These are phyloP conservation scores for Hesperia comma DNA, from an alignment of 2,888 invertebrate genomes.

Conservation along the genomic window DNA sequence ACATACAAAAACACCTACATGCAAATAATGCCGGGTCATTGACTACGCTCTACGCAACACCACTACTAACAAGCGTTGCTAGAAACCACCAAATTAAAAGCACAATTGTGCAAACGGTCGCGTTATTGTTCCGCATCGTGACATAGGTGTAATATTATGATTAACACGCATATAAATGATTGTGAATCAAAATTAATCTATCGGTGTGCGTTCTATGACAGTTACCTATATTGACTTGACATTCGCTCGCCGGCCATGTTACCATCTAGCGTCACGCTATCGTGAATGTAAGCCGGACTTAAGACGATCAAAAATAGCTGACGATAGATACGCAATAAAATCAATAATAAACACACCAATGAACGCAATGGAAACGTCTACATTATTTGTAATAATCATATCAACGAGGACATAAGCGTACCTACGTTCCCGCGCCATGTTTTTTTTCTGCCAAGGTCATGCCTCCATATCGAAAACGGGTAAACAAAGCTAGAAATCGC, in stretches of 20 bases:
- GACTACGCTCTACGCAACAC: conserved; percentile 61
- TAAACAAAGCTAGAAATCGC: conserved; percentile 73
- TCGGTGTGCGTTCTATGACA: conserved; percentile 56
- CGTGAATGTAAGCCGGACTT: conserved; percentile 63
- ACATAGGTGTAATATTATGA: conserved; percentile 47
- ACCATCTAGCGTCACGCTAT: conserved; percentile 79
- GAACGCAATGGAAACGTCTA: conserved; percentile 45
- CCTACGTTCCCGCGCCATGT: conserved; percentile 81
- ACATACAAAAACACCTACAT: conserved; percentile 66
- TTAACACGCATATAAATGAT: conserved; percentile 31
- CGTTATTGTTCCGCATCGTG: conserved; percentile 38
- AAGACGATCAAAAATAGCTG: conserved; percentile 65
- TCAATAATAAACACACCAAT: conserved; percentile 56
- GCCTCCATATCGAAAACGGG: conserved; percentile 74
- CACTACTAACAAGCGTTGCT: conserved; percentile 23
- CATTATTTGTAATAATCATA: conserved; percentile 55
- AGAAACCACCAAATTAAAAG: conserved; percentile 56
- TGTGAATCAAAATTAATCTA: conserved; percentile 45
- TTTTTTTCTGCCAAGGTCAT: conserved; percentile 82
- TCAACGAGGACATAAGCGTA: conserved; percentile 64
- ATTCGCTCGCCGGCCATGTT: conserved; percentile 78
- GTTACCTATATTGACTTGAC: conserved; percentile 64
- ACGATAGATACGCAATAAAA: conserved; percentile 63
- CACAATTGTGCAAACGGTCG: conserved; percentile 51
- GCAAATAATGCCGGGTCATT: conserved; percentile 79